phyloP scores from a whole-genome alignment of 2,888 invertebrate species.

The Yponomeuta malinellus region DNA sequence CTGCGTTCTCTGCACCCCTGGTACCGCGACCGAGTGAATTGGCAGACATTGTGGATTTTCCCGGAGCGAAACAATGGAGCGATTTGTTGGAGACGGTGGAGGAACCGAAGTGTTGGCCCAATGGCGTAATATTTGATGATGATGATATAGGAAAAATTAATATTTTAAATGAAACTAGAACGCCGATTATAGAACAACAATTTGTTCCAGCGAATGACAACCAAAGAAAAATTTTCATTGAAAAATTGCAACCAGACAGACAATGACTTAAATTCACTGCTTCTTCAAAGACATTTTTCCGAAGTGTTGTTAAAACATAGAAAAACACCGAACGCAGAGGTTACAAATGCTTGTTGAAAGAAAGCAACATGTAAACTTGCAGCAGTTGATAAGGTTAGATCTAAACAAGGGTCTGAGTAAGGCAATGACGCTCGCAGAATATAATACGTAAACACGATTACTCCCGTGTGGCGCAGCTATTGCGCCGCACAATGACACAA shows the following conservation, averaged over 20 bases:
- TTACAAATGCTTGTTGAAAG: neutral
- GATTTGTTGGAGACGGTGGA: neutral
- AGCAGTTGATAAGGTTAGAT: neutral
- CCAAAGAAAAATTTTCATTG: too few relatives aligned
- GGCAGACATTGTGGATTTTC: constrained; percentile 64
- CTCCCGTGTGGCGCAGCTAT: neutral
- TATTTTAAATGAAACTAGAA: neutral
- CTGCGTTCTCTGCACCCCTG: constrained; percentile 31
- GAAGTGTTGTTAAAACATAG: neutral
- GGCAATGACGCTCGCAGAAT: neutral
- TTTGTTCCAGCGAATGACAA: neutral
- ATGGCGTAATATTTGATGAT: neutral
- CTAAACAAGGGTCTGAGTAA: neutral
- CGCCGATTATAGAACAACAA: neutral
- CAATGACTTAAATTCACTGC: neutral
- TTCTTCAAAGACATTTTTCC: neutral
- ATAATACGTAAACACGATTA: neutral
- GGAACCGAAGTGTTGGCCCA: neutral
- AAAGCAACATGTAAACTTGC: neutral
- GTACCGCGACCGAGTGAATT: constrained; percentile 58
- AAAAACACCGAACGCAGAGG: too few relatives aligned
- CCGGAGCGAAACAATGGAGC: constrained; percentile 11
- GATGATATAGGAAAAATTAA: neutral
- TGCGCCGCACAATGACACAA: neutral
- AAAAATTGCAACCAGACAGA: neutral